Evolutionary conservation across 2,113 vertebrate genomes (phyloP), one percentile per base, ranked within the genome.

Genomic region (Percina caprodes): DNA sequence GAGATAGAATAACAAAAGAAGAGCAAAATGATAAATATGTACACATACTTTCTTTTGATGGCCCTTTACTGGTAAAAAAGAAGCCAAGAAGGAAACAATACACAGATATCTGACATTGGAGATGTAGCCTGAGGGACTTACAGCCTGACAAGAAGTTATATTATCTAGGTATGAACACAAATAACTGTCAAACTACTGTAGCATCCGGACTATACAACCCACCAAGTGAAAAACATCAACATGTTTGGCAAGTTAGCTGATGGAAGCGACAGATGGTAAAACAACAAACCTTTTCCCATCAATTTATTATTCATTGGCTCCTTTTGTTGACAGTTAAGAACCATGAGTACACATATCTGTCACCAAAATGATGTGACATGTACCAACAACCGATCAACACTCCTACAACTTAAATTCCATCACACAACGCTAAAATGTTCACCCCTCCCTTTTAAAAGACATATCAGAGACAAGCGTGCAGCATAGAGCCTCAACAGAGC

Each of bases 391-490:
- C 4, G 14, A 69, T 11, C 35, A 33, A 26, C 71, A 46, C 33
- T 59, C 61, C 24, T 14, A 16, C 45, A 48, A 61, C 74, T 33
- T 21, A 18, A 85, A 87, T 87, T 90, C 86, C 69, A 83, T 65
- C 45, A 52, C 67, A 63, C 69, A 58, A 60, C 54, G 45, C 12
- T 35, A 35, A 46, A 77, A 39, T 9, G 39, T 56, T 52, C 54
- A 62, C 61, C 73, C 77, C 82, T 85, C 81, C 63, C 79, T 39
- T 55, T 79, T 71, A 77, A 63, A 77, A 81, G 86, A 87, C 82
- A 86, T 90, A 92, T 90, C 91, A 90, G 80, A 83, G 74, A 86
- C 74, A 61, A 70, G 69, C 67, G 7, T 24, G 66, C n/a, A 33
- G 49, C 58, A 56, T 0, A 52, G 49, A 45, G 86, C 77, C 79